Evolutionary conservation across 2,113 vertebrate genomes (phyloP).

Genomic region (human): GRCh38 chrX:11733501-11734000

Average conservation of each 20-base stretch:
- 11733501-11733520: neutral
- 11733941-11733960: conserved; percentile 69
- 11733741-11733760: neutral
- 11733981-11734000: conserved; percentile 73
- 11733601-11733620: neutral
- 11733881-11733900: conserved; percentile 69
- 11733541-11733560: neutral
- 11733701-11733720: neutral
- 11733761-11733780: neutral
- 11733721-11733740: neutral
- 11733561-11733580: conserved; percentile 15
- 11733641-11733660: neutral
- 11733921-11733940: conserved; percentile 65
- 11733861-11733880: conserved; percentile 60
- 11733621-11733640: conserved; percentile 11
- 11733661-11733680: neutral
- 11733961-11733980: conserved; percentile 64
- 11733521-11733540: neutral
- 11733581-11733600: neutral
- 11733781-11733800: neutral
- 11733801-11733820: neutral
- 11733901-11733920: conserved; percentile 74
- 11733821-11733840: neutral
- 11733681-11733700: neutral
- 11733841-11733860: conserved; percentile 15